Conservation (phyloP, 2,113 vertebrate species). For the Aythya baeri region DNA sequence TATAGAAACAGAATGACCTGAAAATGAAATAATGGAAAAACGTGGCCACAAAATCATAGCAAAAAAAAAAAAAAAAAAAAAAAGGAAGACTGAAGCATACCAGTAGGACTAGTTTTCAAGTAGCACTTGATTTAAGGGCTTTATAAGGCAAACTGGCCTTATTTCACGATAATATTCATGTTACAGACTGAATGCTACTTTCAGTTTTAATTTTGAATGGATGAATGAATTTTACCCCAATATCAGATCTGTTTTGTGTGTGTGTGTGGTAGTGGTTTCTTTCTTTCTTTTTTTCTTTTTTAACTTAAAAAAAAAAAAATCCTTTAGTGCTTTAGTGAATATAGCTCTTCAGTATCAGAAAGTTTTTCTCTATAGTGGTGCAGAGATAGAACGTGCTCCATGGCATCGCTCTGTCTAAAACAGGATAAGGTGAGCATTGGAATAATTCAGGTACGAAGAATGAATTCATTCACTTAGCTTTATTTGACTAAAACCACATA, state of each 20-base stretch:
- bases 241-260: not conserved
- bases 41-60: not conserved
- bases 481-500: not conserved
- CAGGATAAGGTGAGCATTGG: not conserved
- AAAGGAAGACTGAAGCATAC: not conserved
- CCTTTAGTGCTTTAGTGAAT: not conserved
- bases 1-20: not conserved
- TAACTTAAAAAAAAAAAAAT: too few relatives aligned
- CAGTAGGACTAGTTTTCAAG: too few relatives aligned
- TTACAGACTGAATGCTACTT: not conserved
- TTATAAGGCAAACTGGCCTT: not conserved
- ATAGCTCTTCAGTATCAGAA: not conserved
- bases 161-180: not conserved
- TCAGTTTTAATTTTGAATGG: not conserved
- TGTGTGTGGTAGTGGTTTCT: too few relatives aligned
- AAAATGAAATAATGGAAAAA: not conserved
- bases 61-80: not conserved
- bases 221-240: not conserved
- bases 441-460: not conserved
- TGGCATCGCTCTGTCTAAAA: not conserved
- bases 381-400: not conserved
- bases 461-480: not conserved
- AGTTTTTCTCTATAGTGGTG: not conserved
- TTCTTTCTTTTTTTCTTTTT: too few relatives aligned
- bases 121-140: not conserved